Evolutionary conservation across 2,888 invertebrate species (phyloP).

Genomic region (Hedya salicella): DNA sequence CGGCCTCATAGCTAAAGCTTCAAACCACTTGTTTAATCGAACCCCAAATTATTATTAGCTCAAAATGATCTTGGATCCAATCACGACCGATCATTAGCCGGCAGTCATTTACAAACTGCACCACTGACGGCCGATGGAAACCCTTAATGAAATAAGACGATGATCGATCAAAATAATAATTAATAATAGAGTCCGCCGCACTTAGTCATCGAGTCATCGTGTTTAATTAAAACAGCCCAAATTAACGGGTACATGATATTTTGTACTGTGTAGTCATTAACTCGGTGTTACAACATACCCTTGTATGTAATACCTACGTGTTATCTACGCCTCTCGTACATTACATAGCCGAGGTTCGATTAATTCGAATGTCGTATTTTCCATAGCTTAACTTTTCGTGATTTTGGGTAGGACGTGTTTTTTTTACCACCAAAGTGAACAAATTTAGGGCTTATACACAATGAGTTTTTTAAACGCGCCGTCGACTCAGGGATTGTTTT

Average conservation of each 20-base stretch:
- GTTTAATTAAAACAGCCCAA: slow-evolving; percentile 82
- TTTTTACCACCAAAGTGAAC: too few species aligned
- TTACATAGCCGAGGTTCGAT: slow-evolving; percentile 9
- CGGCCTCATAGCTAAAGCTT: background rate
- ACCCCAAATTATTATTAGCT: slow-evolving; percentile 6
- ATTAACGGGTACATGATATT: slow-evolving; percentile 78
- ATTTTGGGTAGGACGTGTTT: too few species aligned
- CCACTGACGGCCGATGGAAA: slow-evolving; percentile 63
- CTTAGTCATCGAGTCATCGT: slow-evolving; percentile 85
- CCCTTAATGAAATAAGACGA: slow-evolving; percentile 80
- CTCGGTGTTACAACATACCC: slow-evolving; percentile 53
- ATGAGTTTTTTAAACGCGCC: too few species aligned
- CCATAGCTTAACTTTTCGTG: background rate
- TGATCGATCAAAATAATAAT: slow-evolving; percentile 84
- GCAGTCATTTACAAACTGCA: slow-evolving; percentile 57
- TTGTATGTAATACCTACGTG: slow-evolving; percentile 17
- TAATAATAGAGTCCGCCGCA: slow-evolving; percentile 80
- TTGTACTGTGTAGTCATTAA: slow-evolving; percentile 67
- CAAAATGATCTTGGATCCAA: slow-evolving; percentile 30
- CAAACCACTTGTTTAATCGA: background rate
- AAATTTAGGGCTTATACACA: too few species aligned
- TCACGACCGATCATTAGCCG: slow-evolving; percentile 39
- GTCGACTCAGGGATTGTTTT: too few species aligned
- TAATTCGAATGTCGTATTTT: background rate
- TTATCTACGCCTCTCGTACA: slow-evolving; percentile 9